Evolutionary conservation across 2,113 vertebrate genomes (phyloP), one percentile per base, ranked within the genome.

Genomic region (Carassius gibelio): DNA sequence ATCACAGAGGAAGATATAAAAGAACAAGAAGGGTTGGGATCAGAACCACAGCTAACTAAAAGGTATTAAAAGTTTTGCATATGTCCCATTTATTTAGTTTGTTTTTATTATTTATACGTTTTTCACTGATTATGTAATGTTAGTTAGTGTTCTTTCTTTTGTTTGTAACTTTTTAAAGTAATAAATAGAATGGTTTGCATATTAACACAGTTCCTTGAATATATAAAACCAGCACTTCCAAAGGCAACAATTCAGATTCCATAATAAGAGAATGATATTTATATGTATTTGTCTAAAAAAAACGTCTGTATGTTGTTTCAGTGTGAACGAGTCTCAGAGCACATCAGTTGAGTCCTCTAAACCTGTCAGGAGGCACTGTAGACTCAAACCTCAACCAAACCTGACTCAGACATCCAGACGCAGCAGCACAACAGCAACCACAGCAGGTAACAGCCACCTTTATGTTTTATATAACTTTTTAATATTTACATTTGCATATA

Each of bases 351-450:
- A 68, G 75, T 87, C 87, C 76, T 38, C 74, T 75, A 61, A 78
- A 15, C 87, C 21, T 42, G n/a, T 30, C 75, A 84, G 87, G 7
- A 89, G 91, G 83, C 83, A 77, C 17, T 88, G 91, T 0, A 90
- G 90, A 3, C 80, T 85, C 64, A 91, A 87, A 88, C 83, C 90
- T 36, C 92, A 87, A 88, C 93, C 93, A n/a, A 93, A 91, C 68
- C 84, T 94, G 26, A 36, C 64, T 8, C 84, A 59, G 21, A 72
- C 23, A 57, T 9, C 68, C 61, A 87, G 68, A 84, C 61, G 6
- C 6, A 59, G 81, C 84, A 78, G 48, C 66, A n/a, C 36, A 17
- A 8, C 59, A 71, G 72, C 26, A 23, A 30, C 83, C 78, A 48
- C 13, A 77, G 8, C 57, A 62, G 55, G 81, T 88, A 61, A 42